Base-by-base conservation (phyloP, 2,113 vertebrate genomes). In the Verasper variegatus region DNA sequence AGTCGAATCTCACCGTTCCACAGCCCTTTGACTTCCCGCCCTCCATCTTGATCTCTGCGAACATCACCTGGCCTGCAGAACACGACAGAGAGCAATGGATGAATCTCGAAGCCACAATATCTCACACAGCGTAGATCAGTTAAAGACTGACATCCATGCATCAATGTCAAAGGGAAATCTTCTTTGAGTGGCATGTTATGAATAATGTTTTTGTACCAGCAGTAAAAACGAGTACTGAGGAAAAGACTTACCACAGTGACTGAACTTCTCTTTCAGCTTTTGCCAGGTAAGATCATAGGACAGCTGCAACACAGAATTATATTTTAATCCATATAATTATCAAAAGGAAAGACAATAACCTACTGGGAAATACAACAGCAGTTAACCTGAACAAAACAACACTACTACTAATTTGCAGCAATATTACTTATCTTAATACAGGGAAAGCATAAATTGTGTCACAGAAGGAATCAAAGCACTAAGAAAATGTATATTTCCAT, bases 21-120 rank as follows among this genome's bases (percentile, higher is more conserved):
- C 98, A 99, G 87, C 98, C 98, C 93, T 99, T 99, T 55, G 98
- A 98, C 91, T 96, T 97, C 54, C 97, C 97, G 51, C 97, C 98
- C 92, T 99, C 97, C 98, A 99, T 99, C 95, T 99, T 99, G 91
- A 99, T 98, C 92, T 99, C 98, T 77, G 98, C 98, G 88, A 97
- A 99, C 96, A 99, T 97, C 81, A 99, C 98, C 89, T 97, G 97
- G 90, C 98, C 98, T 99, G 86, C 42, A 74, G 56, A 5, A 21
- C 10, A 83, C 72, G 86, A 91, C 84, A 90, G 92, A 42, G 45
- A 92, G 88, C 69, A 81, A 81, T 84, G 10, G 78, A n/a, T 42
- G 1, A 11, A 57, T 59, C 61, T 14, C 21, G 1, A 78, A 75
- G 51, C 4, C 47, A 42, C 24, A 18, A n/a, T 31, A 18, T 45